Conservation (phyloP, 2,113 vertebrate genomes). For the Raja brachyura region DNA sequence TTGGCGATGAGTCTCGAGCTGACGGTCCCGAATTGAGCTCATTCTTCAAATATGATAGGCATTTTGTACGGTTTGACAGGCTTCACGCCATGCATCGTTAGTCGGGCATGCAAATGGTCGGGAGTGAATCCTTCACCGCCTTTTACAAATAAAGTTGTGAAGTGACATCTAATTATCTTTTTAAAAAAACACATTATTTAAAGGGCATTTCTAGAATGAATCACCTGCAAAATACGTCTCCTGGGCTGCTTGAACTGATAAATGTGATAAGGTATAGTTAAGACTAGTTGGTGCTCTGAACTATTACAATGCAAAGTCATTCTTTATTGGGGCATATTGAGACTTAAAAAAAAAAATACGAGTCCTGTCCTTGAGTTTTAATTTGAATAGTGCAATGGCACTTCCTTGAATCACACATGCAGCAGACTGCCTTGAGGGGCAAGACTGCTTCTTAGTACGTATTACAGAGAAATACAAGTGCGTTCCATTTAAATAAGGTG, state of each 20-base stretch:
- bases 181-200: neutral
- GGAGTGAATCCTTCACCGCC: neutral
- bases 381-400: neutral
- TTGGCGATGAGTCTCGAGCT: too few relatives aligned
- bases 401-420: neutral
- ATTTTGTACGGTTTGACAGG: neutral
- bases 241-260: neutral
- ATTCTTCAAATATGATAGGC: neutral
- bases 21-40: neutral
- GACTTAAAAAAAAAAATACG: neutral
- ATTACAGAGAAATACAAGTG: neutral
- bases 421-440: neutral
- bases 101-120: neutral
- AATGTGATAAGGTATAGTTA: neutral
- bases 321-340: neutral
- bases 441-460: neutral
- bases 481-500: neutral
- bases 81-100: neutral
- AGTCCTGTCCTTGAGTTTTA: slow-evolving; percentile 1
- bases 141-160: neutral
- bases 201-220: neutral
- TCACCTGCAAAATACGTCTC: neutral
- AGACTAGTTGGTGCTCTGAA: neutral
- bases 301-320: neutral
- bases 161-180: neutral